These are phyloP conservation scores for Oligia strigilis DNA, from an alignment of 2,888 invertebrate genomes.

Conservation along the genomic window DNA sequence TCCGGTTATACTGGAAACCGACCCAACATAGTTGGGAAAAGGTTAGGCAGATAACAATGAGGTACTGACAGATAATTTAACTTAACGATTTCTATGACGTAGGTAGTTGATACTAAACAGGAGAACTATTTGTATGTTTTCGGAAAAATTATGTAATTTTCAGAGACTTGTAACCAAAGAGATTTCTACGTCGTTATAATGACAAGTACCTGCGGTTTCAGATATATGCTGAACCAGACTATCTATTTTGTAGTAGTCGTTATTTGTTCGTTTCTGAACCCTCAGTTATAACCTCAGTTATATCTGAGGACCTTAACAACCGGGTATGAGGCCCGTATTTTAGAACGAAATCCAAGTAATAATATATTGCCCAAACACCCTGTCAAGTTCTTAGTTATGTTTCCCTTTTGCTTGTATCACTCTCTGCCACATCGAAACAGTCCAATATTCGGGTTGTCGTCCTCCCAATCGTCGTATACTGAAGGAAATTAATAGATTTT, in stretches of 20 bases:
- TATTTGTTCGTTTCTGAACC: neutral
- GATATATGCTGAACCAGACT: neutral
- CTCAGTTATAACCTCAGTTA: no score
- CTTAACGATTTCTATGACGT: neutral
- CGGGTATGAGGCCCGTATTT: neutral
- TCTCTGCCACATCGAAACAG: neutral
- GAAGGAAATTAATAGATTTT: slow-evolving; percentile 16
- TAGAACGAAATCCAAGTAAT: neutral
- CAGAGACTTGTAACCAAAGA: neutral
- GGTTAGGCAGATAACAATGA: no score
- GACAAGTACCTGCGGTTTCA: neutral
- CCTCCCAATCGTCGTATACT: slow-evolving; percentile 15
- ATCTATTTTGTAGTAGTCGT: neutral
- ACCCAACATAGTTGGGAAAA: no score
- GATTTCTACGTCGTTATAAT: neutral
- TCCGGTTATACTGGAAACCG: no score
- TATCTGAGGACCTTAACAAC: neutral
- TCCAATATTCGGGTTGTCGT: neutral
- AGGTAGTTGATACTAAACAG: neutral
- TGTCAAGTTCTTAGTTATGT: neutral
- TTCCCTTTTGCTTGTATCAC: neutral
- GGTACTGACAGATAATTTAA: neutral
- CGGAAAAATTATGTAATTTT: neutral
- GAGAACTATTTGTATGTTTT: neutral
- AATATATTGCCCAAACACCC: no score